Conservation (phyloP, 2,113 vertebrate genomes). For the Brienomyrus longianalis region DNA sequence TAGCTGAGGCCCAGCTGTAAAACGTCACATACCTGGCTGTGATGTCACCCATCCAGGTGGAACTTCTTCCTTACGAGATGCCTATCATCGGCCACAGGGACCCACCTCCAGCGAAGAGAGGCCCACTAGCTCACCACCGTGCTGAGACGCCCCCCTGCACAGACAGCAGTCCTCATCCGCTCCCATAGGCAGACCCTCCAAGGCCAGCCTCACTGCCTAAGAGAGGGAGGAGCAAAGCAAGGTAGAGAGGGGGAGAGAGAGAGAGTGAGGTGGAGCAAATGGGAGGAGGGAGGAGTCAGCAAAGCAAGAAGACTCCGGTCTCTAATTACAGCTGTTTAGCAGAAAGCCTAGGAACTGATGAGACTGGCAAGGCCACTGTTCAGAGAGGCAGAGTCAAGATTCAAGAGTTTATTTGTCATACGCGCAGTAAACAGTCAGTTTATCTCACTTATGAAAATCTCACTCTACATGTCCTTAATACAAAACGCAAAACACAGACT, state of each 20-base stretch:
- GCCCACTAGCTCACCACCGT: neutral
- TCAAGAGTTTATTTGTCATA: neutral
- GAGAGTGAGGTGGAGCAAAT: slow-evolving; percentile 33
- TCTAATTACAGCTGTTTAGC: slow-evolving; percentile 47
- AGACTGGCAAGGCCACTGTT: neutral
- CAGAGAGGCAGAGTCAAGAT: neutral
- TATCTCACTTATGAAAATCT: too few species aligned
- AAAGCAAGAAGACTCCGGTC: slow-evolving; percentile 36
- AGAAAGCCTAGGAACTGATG: slow-evolving; percentile 39
- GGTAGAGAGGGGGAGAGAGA: slow-evolving; percentile 17
- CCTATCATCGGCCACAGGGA: slow-evolving; percentile 4
- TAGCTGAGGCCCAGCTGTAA: neutral
- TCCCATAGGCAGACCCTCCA: slow-evolving; percentile 47
- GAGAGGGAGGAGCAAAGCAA: slow-evolving; percentile 9
- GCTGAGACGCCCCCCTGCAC: slow-evolving; percentile 20
- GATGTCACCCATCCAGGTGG: slow-evolving; percentile 21
- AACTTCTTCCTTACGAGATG: slow-evolving; percentile 22
- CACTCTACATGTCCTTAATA: neutral
- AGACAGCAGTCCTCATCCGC: slow-evolving; percentile 34
- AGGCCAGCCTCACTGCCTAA: slow-evolving; percentile 37
- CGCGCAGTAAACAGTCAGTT: neutral
- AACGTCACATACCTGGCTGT: slow-evolving; percentile 43
- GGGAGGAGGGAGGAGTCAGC: slow-evolving; percentile 27
- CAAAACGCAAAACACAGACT: neutral
- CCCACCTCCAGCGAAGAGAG: slow-evolving; percentile 33